Evolutionary conservation across 53 echinoderm and acorn worm genomes (phyloP), one percentile per base, ranked within the genome.

Genomic region (Mesocentrotus franciscanus): DNA sequence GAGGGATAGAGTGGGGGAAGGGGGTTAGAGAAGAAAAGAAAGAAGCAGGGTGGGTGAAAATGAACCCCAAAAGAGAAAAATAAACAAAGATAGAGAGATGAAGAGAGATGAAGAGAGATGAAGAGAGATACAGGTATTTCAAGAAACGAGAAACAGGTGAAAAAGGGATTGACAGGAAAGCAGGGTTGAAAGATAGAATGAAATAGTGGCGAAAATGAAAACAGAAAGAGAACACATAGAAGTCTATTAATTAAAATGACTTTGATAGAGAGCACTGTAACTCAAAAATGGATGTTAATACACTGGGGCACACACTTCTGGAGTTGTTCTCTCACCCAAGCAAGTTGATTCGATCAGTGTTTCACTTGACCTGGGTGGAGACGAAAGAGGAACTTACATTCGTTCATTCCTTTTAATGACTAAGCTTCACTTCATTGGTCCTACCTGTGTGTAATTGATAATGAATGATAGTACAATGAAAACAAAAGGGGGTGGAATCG

Each of bases 171-270:
- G 76, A 33, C 30, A 33, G 30, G 27, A 75, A 22, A 49, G 49
- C 6, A 68, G 68, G 24, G 24, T 26, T 12, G 33, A 76, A 76
- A 76, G 76, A 76, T 20, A 64, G 27, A 76, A 14, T 32, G 32
- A 76, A 0, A 76, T 14, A 76, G 33, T 32, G 11, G 75, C 3
- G 6, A 76, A 30, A 10, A 76, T 76, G 13, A 2, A 75, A 81
- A 81, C 81, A 81, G 81, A 81, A 81, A 81, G 42, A 81, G 42
- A 81, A 81, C 81, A 81, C 81, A 81, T 4, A 42, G 22, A 49
- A 76, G 12, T 32, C 3, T 42, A 42, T 81, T 81, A 81, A 42
- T 36, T 36, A 22, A 81, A 16, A 35, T 81, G 81, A 18, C 9
- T 81, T 78, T 78, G 9, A 18, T 36, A 16, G 18, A 81, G 22